phyloP scores from a whole-genome alignment of 2,797 vertebrate genomes.

The Smutsia temminckii region DNA sequence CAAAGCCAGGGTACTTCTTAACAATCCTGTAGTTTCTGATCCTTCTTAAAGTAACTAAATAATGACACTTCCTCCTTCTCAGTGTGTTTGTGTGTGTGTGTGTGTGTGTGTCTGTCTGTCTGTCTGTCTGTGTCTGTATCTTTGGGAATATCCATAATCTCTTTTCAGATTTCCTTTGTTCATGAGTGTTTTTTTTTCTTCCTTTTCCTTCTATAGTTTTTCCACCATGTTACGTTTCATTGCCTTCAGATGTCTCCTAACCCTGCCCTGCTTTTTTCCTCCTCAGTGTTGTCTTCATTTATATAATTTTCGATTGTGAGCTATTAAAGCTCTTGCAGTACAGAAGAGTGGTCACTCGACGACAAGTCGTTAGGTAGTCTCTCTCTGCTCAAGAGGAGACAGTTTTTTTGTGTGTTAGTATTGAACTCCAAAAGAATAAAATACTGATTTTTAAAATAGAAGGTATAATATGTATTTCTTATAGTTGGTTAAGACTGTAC shows the following conservation, averaged over 20 bases:
- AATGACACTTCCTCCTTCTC: not conserved
- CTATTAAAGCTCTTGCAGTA: not conserved
- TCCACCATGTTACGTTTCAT: not conserved
- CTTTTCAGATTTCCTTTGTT: constrained; percentile 24
- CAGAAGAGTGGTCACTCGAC: not conserved
- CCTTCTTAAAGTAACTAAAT: not conserved
- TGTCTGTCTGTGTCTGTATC: not conserved
- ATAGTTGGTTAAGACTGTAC: constrained; percentile 33
- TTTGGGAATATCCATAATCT: not conserved
- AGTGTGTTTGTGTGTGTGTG: not conserved
- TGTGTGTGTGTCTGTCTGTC: not conserved
- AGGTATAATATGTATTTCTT: not conserved
- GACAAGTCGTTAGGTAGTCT: not conserved
- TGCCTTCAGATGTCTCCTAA: not conserved
- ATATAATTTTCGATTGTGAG: constrained; percentile 19
- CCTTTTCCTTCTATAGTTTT: constrained; percentile 38
- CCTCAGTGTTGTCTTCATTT: constrained; percentile 28
- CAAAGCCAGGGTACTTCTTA: not conserved
- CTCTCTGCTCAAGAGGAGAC: not conserved
- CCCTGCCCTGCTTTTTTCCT: not conserved
- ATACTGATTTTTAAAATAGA: constrained; percentile 54
- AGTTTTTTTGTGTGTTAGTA: constrained; percentile 5
- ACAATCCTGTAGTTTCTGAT: not conserved
- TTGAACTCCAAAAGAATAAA: constrained; percentile 49
- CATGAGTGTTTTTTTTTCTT: not conserved